Evolutionary conservation across 2,888 invertebrate species (phyloP), one percentile per base, ranked within the genome.

Genomic region (Athrips mouffetella): DNA sequence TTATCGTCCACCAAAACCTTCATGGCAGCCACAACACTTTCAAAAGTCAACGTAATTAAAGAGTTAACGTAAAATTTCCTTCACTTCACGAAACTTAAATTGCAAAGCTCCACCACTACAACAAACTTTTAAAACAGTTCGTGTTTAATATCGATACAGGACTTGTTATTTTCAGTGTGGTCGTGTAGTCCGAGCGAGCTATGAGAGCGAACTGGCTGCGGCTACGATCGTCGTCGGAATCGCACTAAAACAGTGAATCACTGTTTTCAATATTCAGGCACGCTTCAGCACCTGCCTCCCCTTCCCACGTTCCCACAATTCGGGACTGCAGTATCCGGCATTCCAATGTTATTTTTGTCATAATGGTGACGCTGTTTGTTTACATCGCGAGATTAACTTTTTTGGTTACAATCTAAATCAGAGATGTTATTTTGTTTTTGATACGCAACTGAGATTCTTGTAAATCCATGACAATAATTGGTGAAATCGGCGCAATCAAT

Each of bases 291-390:
- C 41, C 48, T 48, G 48, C 8, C 21, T 33, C 8, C 15, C 23
- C 15, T 13, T 21, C 49, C 31, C 37, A 27, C n/a, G 45, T 15
- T 47, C 41, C 30, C 51, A 47, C 47, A 51, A 45, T 50, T 47
- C 49, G 23, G 31, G 67, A 70, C 66, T 76, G 76, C 80, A 80
- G 82, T 76, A 84, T 87, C 87, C 85, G 86, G 85, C 87, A 87
- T 87, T 86, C 87, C 87, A 70, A 53, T 56, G 75, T 74, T 86
- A 85, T 87, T 86, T 78, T 76, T 57, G 70, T 70, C 62, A 61
- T 60, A 51, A 65, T 59, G 60, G 73, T 74, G 81, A 82, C 78
- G 76, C 73, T 71, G 72, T 82, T 85, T 86, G 82, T 84, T 85
- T 84, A 85, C 81, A 71, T 67, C 60, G 53, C 60, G 62, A 51